Base-by-base conservation (phyloP, 1,140 invertebrate genomes). In the Pseudachorutes palmiensis region DNA sequence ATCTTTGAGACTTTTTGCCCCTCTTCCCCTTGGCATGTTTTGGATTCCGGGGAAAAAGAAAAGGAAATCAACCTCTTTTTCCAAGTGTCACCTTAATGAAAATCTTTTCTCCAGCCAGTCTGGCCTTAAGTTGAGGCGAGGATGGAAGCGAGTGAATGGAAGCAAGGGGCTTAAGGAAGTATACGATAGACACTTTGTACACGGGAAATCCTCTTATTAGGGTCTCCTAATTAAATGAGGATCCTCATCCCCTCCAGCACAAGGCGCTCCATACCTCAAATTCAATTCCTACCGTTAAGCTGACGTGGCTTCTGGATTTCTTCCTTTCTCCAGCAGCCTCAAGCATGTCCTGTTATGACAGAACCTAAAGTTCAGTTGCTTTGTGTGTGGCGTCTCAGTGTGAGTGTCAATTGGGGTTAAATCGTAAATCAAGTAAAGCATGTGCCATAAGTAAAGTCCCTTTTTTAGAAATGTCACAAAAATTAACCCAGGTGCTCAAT, bases 121-220 rank as follows among this genome's bases (percentile, higher is more conserved):
- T 41, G 5, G 5, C 19, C 36, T 19, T 41, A 41, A 41, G 36
- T 41, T 19, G 19, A 41, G n/a, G n/a, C n/a, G n/a, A n/a, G n/a
- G n/a, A n/a, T 45, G 36, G 36, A 45, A 19, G 36, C 9, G 9
- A 9, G 9, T 45, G 36, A 19, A 45, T 12, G 36, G 36, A 19
- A 45, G 36, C 36, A 12, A 12, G 9, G 36, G 36, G 36, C 36
- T 55, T 9, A 26, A 55, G 51, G 51, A 55, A 55, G 51, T 5
- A 26, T 3, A 55, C 5, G 12, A 16, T 55, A 55, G 51, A 55
- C 51, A 55, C 51, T 55, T 55, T 55, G 51, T 55, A 14, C 12
- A 22, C 9, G 24, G 51, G 51, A 55, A 55, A 55, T 55, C 51
- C 51, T 55, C 51, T 55, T 55, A 55, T 55, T 55, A 55, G 51